Evolutionary conservation across 1,140 invertebrate species (phyloP), one percentile per base, ranked within the genome.

Genomic region (Trichomalopsis sarcophagae): DNA sequence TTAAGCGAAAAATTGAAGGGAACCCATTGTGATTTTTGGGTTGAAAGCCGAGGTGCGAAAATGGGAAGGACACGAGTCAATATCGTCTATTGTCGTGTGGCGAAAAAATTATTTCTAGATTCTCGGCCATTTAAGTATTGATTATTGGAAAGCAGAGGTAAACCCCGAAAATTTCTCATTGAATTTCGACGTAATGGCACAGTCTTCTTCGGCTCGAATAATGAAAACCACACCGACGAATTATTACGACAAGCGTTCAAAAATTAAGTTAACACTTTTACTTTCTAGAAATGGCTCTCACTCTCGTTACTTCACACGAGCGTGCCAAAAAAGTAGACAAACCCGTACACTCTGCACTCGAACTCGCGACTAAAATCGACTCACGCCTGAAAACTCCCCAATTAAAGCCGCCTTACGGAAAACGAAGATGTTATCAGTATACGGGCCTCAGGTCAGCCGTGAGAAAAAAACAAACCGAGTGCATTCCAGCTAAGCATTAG

Each of bases 41-140:
- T 33, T 30, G 21, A 62, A 21, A 17, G 5, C 17, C 5, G 55
- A 62, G 6, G 62, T 76, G 66, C 17, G 82, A 78, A 78, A 30
- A 69, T 69, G 44, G 40, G 62, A 77, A 84, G 55, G 36, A 13
- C 66, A n/a, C 36, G 11, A 17, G 74, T 50, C 76, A 78, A 84
- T 84, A 84, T 77, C 68, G 33, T 23, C 21, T 62, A 82, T 17
- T 66, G n/a, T 44, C 2, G 36, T 74, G 33, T 68, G 47, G 27
- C 69, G 69, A 74, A 74, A 82, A 82, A 76, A 44, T n/a, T 82
- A 75, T 82, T 82, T 82, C 76, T 66, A 74, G 27, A 44, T 1
- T 40, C 10, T 13, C 17, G 17, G 14, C 2, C 5, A 50, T 55
- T 36, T 36, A 36, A 36, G 6, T 55, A 55, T 17, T 74, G 47